Conservation (phyloP, 2,888 invertebrate genomes). For the Drosophila infuscata region DNA sequence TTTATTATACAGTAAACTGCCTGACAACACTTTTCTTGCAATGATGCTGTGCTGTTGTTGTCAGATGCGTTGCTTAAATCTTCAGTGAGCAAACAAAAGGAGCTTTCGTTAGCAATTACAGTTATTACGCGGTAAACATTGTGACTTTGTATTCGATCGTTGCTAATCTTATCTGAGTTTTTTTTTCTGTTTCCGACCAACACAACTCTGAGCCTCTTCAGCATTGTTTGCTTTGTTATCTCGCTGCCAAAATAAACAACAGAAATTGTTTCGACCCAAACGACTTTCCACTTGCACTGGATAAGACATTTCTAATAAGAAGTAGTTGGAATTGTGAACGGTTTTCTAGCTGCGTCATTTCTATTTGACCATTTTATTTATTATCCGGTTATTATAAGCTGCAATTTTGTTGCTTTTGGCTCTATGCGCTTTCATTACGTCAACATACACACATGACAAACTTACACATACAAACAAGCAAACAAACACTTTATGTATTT, state of each 20-base stretch:
- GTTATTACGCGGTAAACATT: slow-evolving; percentile 43
- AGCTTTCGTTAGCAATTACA: slow-evolving; percentile 31
- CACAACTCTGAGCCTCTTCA: slow-evolving; percentile 19
- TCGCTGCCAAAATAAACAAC: slow-evolving; percentile 45
- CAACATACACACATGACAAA: slow-evolving; percentile 2
- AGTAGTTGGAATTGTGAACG: slow-evolving; percentile 10
- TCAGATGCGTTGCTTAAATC: slow-evolving; percentile 19
- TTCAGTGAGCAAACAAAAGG: slow-evolving; percentile 28
- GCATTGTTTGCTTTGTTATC: slow-evolving; percentile 51
- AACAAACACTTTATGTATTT: slow-evolving; percentile 29
- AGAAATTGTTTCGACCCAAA: slow-evolving; percentile 28
- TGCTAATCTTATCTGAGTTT: slow-evolving; percentile 35
- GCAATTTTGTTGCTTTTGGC: slow-evolving; percentile 6
- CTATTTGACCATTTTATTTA: slow-evolving; percentile 11
- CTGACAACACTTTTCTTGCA: slow-evolving; percentile 13
- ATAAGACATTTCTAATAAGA: slow-evolving; percentile 17
- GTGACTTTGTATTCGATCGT: slow-evolving; percentile 28
- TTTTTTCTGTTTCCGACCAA: slow-evolving; percentile 24
- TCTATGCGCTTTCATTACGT: slow-evolving; percentile 40
- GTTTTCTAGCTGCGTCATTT: slow-evolving; percentile 35
- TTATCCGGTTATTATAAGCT: slow-evolving; percentile 10
- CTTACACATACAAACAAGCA: slow-evolving; percentile 3
- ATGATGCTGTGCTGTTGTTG: slow-evolving; percentile 11
- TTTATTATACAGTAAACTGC: slow-evolving; percentile 30
- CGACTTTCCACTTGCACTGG: slow-evolving; percentile 28